Base-by-base conservation (phyloP, 2,113 vertebrate species). In the Paraplagusia blochii region DNA sequence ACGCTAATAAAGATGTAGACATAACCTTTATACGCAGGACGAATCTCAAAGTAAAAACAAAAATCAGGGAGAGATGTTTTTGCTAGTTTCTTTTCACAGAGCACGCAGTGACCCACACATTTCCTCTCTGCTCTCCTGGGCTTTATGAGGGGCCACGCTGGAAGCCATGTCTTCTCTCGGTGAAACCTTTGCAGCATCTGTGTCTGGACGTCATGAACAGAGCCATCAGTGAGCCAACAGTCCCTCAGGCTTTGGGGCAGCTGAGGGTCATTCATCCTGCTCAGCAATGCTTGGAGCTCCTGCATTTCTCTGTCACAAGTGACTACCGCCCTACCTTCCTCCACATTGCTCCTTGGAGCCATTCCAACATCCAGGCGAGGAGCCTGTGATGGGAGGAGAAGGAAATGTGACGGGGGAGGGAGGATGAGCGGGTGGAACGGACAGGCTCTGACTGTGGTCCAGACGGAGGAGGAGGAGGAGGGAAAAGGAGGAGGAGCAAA, bases 341-440 rank as follows among this genome's bases (percentile, higher is more conserved):
- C 22, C 33, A 15, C 18, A 7, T 12, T 0, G 8, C 19, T 44
- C 52, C 59, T 70, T 74, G 72, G 80, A 82, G 52, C 0, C 0
- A 38, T 59, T 74, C 66, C 73, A 82, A 47, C 70, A 64, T 73
- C n/a, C 53, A 55, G 63, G 82, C 66, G n/a, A 61, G 53, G 36
- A 76, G 66, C 38, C 57, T 68, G 69, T 53, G 72, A 70, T 46
- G 61, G 54, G 60, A 53, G 50, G 46, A 56, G 65, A 60, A 36
- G 49, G 18, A 22, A 11, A 9, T 12, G 42, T 36, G 49, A 52
- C 35, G 43, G 44, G 34, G 58, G 15, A 12, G 48, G 48, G 51
- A 42, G 38, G 33, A 36, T 60, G 69, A 50, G 56, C 59, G 56
- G 44, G 57, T 18, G 66, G 63, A 36, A 38, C 62, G 36, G 69